Base-by-base conservation (phyloP, 2,888 invertebrate genomes). In the Nomada ferruginata region DNA sequence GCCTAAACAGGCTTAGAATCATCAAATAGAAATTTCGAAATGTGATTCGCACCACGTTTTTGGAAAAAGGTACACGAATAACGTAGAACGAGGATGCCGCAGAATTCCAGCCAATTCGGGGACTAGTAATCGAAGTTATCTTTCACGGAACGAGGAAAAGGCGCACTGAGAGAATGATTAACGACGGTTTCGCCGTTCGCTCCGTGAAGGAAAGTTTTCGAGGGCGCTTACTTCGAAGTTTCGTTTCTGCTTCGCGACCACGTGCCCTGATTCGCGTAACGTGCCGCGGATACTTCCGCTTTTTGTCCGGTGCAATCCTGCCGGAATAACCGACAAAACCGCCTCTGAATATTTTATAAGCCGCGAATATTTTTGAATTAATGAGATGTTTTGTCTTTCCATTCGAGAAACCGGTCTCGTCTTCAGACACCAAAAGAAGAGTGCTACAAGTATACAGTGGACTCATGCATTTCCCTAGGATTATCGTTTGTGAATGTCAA, bases 161-260 rank as follows among this genome's bases (percentile, higher is more conserved):
- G 85, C 29, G 57, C 72, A 70, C 84, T 59, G 71, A 80, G 78
- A 66, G 85, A 85, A 85, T 85, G 85, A 85, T 86, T 85, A 85
- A 85, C 85, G 85, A 86, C 63, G 75, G 78, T 55, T 78, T 70
- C 77, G 64, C 69, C 77, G 66, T 74, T 74, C 79, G 63, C 55
- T 64, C 60, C 64, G 47, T 36, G 50, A 57, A 65, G 63, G 57
- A 77, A 85, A 85, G 80, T 85, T 85, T 86, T 83, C 55, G 75
- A 83, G 71, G 59, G 70, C 66, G 76, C 75, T 64, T 52, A 50
- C 60, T 64, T 71, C 76, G 42, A 87, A 87, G 87, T 87, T 87
- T 87, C 85, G 82, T 77, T 87, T 79, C 81, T 71, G 82, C 72
- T 75, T 47, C 76, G 72, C 79, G 77, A 71, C 84, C 80, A 84